Evolutionary conservation across 2,797 vertebrate species (phyloP).

Genomic region (Thaleichthys pacificus): DNA sequence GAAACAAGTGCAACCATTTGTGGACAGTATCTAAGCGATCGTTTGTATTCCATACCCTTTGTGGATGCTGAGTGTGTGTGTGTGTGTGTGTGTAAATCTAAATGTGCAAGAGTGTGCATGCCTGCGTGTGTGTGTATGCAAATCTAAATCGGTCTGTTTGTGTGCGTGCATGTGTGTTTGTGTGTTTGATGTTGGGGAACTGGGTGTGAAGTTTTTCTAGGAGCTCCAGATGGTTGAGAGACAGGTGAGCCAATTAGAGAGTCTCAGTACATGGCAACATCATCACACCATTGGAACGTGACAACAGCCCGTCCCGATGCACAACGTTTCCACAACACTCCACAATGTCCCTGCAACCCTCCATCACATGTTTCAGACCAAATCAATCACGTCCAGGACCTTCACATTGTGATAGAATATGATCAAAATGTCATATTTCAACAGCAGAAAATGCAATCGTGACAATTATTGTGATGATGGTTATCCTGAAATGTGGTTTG

Average conservation of each 20-base stretch:
- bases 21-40: too few relatives aligned
- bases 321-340: conserved; percentile 8
- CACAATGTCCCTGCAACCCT: conserved; percentile 13
- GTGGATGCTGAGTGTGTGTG: neutral
- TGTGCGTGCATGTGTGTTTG: neutral
- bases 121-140: conserved; percentile 23
- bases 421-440: too few relatives aligned
- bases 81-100: conserved; percentile 1
- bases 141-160: conserved; percentile 14
- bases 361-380: too few relatives aligned
- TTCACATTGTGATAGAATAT: too few relatives aligned
- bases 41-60: too few relatives aligned
- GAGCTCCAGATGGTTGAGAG: conserved; percentile 76
- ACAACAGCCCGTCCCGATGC: conserved; percentile 38
- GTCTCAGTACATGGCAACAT: conserved; percentile 71
- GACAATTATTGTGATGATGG: too few relatives aligned
- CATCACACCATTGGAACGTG: conserved; percentile 63
- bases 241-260: conserved; percentile 80
- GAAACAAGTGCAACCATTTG: too few relatives aligned
- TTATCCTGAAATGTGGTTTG: too few relatives aligned
- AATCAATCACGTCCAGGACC: too few relatives aligned
- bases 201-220: conserved; percentile 58
- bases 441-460: too few relatives aligned
- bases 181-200: conserved; percentile 39
- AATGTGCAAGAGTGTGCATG: conserved; percentile 27